Evolutionary conservation across 2,113 vertebrate species (phyloP).

Genomic region (Electrona antarctica): DNA sequence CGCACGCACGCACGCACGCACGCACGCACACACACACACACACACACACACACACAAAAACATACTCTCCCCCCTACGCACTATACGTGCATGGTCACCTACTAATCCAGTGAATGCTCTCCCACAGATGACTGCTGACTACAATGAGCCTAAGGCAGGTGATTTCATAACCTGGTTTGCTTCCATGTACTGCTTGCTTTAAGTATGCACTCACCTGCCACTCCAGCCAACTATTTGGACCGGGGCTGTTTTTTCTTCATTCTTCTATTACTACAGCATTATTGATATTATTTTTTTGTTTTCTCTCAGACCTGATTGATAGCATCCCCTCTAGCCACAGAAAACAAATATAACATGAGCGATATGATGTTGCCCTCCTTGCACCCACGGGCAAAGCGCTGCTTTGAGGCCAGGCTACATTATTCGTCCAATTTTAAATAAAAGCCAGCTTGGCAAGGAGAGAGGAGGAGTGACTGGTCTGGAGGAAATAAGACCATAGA

Average conservation of each 20-base stretch:
- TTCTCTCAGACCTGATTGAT: constrained; percentile 65
- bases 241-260: constrained; percentile 37
- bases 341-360: constrained; percentile 68
- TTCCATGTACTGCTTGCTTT: constrained; percentile 21
- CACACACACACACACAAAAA: too few relatives aligned
- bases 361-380: constrained; percentile 44
- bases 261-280: constrained; percentile 25
- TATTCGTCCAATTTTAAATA: constrained; percentile 63
- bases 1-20: too few relatives aligned
- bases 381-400: constrained; percentile 47
- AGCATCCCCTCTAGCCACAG: constrained; percentile 56
- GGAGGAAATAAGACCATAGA: constrained; percentile 18
- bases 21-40: too few relatives aligned
- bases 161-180: constrained; percentile 24
- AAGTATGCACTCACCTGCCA: constrained; percentile 58
- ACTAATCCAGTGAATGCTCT: neutral
- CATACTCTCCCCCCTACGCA: too few relatives aligned
- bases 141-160: neutral
- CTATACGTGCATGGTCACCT: too few relatives aligned
- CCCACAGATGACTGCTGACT: constrained; percentile 11
- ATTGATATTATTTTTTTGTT: constrained; percentile 40
- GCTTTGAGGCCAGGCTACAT: constrained; percentile 54
- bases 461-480: constrained; percentile 17
- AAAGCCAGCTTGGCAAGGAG: constrained; percentile 40
- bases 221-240: constrained; percentile 37